Evolutionary conservation across 2,797 vertebrate genomes (phyloP).

Genomic region (Smutsia gigantea): DNA sequence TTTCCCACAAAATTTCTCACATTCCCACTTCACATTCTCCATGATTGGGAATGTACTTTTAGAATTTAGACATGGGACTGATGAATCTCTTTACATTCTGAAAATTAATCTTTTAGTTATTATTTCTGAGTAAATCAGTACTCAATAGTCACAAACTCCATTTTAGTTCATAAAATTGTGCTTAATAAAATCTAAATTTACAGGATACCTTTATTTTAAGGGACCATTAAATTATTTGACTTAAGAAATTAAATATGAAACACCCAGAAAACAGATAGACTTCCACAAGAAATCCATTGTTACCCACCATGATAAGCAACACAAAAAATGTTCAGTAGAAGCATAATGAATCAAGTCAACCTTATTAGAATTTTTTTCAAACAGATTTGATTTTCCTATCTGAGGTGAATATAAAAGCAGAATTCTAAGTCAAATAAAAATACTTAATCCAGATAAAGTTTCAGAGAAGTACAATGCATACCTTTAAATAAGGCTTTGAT

Average conservation of each 20-base stretch:
- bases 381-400: neutral
- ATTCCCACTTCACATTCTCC: neutral
- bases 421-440: conserved; percentile 48
- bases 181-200: neutral
- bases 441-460: conserved; percentile 37
- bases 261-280: neutral
- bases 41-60: neutral
- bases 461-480: conserved; percentile 47
- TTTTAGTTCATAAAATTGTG: neutral
- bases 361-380: neutral
- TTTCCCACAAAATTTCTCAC: conserved; percentile 1
- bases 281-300: neutral
- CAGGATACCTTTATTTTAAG: neutral
- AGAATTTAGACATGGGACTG: neutral
- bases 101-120: neutral
- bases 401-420: conserved; percentile 34
- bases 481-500: conserved; percentile 67
- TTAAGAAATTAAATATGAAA: conserved; percentile 40
- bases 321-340: neutral
- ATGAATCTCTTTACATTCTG: neutral
- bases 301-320: neutral
- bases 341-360: neutral
- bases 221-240: neutral
- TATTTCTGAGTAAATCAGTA: neutral
- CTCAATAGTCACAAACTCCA: neutral